Evolutionary conservation across 2,113 vertebrate species (phyloP).

Genomic region (Uria aalge): DNA sequence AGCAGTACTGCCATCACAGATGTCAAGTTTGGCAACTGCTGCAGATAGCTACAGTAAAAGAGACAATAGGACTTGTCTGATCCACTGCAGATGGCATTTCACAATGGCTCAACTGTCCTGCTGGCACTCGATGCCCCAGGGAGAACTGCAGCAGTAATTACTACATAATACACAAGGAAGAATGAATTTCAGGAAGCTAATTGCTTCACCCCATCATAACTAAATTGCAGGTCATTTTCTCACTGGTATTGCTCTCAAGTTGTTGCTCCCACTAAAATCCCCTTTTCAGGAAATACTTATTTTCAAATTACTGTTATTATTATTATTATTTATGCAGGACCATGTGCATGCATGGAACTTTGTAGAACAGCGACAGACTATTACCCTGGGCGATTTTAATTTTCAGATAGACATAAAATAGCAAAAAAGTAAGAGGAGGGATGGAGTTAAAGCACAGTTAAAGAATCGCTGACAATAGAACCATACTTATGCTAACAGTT

Average conservation of each 20-base stretch:
- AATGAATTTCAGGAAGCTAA: conserved; percentile 17
- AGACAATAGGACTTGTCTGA: conserved; percentile 49
- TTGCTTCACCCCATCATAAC: conserved; percentile 8
- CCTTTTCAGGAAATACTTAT: background rate
- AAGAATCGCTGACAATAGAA: background rate
- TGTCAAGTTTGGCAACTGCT: conserved; percentile 40
- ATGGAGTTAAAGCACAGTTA: background rate
- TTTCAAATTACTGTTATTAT: background rate
- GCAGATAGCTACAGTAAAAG: background rate
- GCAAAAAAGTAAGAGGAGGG: background rate
- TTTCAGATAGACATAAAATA: background rate
- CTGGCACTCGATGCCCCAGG: background rate
- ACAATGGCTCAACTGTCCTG: conserved; percentile 56
- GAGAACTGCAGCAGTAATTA: conserved; percentile 44
- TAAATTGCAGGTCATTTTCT: conserved; percentile 37
- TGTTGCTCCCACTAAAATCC: background rate
- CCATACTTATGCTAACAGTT: background rate
- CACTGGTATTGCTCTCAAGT: background rate
- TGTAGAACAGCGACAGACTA: background rate
- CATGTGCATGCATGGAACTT: background rate
- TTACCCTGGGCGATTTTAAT: background rate
- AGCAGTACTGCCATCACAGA: conserved; percentile 22
- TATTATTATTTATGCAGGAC: background rate
- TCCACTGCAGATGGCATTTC: conserved; percentile 53
- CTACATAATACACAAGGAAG: conserved; percentile 28